phyloP scores from a whole-genome alignment of 37 sponge, comb jelly and placozoan genomes.

The Agelas oroides region DNA sequence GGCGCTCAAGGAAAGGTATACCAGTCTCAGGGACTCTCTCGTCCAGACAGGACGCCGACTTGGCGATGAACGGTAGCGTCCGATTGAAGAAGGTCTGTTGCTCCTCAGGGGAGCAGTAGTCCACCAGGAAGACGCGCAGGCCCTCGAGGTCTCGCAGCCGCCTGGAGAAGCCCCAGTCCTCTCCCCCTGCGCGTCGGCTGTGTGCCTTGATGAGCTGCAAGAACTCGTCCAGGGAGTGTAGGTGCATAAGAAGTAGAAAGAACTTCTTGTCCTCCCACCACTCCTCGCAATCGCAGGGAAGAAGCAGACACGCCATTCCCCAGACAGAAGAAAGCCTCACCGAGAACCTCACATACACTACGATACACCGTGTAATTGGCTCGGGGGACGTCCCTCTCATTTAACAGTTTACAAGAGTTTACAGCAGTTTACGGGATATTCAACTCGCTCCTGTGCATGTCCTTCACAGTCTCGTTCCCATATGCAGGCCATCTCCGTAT shows the following conservation, averaged over 20 bases:
- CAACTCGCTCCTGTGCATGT: too few relatives aligned
- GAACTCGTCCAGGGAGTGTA: slow-evolving; percentile 30
- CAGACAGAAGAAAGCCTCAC: too few relatives aligned
- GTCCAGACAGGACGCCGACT: slow-evolving; percentile 61
- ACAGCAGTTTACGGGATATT: too few relatives aligned
- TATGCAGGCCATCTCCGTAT: too few relatives aligned
- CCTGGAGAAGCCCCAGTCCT: background rate
- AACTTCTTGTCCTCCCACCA: slow-evolving; percentile 61
- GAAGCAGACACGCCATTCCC: slow-evolving; percentile 4
- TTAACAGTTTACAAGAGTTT: too few relatives aligned
- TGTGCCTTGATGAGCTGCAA: slow-evolving; percentile 19
- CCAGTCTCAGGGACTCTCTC: slow-evolving; percentile 61
- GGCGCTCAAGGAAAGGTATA: slow-evolving; percentile 58
- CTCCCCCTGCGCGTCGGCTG: background rate
- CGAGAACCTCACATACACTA: background rate
- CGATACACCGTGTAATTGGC: slow-evolving; percentile 72
- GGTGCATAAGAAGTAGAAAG: slow-evolving; percentile 33
- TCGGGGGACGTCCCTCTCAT: too few relatives aligned
- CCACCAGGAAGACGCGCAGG: slow-evolving; percentile 43
- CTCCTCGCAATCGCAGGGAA: slow-evolving; percentile 59
- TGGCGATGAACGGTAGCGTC: slow-evolving; percentile 65
- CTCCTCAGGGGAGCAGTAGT: slow-evolving; percentile 54
- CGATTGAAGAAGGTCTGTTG: slow-evolving; percentile 43
- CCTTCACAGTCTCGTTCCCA: too few relatives aligned
- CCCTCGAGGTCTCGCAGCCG: slow-evolving; percentile 25